Conservation (phyloP, 2,888 invertebrate genomes). For the Gymnocheta viridis region DNA sequence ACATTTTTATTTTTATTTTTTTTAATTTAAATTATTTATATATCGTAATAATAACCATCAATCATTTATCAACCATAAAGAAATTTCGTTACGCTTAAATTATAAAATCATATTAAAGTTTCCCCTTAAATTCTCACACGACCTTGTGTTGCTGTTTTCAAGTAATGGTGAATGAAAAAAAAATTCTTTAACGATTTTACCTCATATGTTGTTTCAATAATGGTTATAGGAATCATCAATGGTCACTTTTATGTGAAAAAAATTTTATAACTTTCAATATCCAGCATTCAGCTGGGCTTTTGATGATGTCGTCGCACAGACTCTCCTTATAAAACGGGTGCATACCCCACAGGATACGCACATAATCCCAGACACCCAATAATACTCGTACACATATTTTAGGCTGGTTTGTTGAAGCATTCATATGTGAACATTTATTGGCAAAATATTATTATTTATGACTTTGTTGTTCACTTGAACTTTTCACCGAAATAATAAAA, state of each 20-base stretch:
- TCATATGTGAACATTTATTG: conserved; percentile 79
- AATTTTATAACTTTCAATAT: conserved; percentile 24
- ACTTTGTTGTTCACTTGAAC: conserved; percentile 79
- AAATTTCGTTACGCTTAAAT: conserved; percentile 77
- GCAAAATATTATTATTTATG: conserved; percentile 81
- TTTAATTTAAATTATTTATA: too few species aligned
- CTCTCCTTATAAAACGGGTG: background rate
- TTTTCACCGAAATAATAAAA: conserved; percentile 75
- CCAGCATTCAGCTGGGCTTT: conserved; percentile 8
- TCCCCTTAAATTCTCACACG: conserved; percentile 65
- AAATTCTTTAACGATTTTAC: conserved; percentile 27
- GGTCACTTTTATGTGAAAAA: conserved; percentile 23
- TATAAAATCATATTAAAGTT: conserved; percentile 73
- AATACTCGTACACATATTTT: conserved; percentile 1
- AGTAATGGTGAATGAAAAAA: conserved; percentile 12
- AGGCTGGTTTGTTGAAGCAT: conserved; percentile 69
- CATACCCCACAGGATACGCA: background rate
- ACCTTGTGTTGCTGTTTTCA: conserved; percentile 77
- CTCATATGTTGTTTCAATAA: conserved; percentile 22
- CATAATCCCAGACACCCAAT: background rate
- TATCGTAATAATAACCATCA: conserved; percentile 73
- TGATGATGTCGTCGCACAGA: conserved; percentile 23
- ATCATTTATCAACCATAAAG: conserved; percentile 78
- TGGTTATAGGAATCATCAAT: conserved; percentile 27
- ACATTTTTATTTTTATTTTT: too few species aligned